Evolutionary conservation across 2,113 vertebrate species (phyloP).

Genomic region (Ceuthmochares aereus): DNA sequence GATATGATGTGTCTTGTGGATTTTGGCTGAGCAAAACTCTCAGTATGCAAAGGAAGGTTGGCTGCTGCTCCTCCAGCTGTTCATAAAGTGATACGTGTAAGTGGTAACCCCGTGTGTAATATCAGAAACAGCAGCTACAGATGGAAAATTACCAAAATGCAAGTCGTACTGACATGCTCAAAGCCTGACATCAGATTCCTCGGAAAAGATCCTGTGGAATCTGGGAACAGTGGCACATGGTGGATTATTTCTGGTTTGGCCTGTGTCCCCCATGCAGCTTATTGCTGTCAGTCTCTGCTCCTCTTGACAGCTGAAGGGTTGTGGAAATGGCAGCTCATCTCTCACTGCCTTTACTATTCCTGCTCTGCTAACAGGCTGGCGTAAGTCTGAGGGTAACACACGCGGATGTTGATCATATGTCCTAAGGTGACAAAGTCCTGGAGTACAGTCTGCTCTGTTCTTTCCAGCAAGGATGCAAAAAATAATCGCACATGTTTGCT

Average conservation of each 20-base stretch:
- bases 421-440: constrained; percentile 41
- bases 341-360: background rate
- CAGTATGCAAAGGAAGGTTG: background rate
- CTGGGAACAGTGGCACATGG: constrained; percentile 62
- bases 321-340: constrained; percentile 26
- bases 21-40: background rate
- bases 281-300: constrained; percentile 27
- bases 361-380: constrained; percentile 28
- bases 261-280: constrained; percentile 7
- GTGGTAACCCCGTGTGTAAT: background rate
- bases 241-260: constrained; percentile 71
- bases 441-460: constrained; percentile 51
- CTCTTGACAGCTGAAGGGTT: constrained; percentile 47
- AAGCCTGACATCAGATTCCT: constrained; percentile 37
- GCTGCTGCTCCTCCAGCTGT: constrained; percentile 35
- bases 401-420: background rate
- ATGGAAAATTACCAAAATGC: constrained; percentile 52
- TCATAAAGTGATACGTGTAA: background rate
- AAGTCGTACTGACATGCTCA: constrained; percentile 7
- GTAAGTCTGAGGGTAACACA: background rate
- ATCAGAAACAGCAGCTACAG: constrained; percentile 53
- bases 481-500: background rate
- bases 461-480: constrained; percentile 50
- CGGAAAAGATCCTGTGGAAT: constrained; percentile 49
- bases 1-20: background rate